Evolutionary conservation across 30 jellyfish, hydroid and myxozoan genomes (phyloP), one percentile per base, ranked within the genome.

Genomic region (Hydractinia echinata): DNA sequence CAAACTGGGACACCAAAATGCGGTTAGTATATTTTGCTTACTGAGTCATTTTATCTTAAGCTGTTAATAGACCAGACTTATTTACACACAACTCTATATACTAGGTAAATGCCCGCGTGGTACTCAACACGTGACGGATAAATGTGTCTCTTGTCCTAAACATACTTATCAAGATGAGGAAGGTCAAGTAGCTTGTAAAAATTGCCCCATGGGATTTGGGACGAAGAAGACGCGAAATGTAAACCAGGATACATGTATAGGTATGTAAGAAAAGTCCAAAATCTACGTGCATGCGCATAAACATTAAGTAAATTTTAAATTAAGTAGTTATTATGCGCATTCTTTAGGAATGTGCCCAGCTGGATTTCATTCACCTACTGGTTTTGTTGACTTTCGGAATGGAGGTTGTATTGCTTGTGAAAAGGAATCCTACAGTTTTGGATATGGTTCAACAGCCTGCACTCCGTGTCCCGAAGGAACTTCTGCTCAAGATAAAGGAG

Each of bases 121-220:
- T 4, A 64, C 74, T 64, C 74, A 13, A 7, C 39, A 64, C 39
- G 74, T 64, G 10, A 44, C 3, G 4, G 74, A 51, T 55, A 87
- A 54, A 18, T 87, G 95, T 55, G 66, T 44, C 53, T 94, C 84
- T 16, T 89, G 96, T 79, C 88, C 94, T 20, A 8, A 72, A 21
- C 94, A 91, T 51, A 73, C 97, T 8, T 84, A 79, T 81, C 97
- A 89, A 68, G 97, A 89, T n/a, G 54, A 13, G 11, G 97, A 89
- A 8, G 97, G 97, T 14, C 81, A 74, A 55, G 15, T 54, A 55
- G n/a, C 58, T 51, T 89, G 97, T 82, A 81, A 77, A 73, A 58
- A 61, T 52, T 89, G 97, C 73, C 85, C 89, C 13, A 16, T 14
- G 6, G 89, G 92, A 4, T 62, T 10, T 52, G 74, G 74, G 74